A percentile compares a stretch with the other conserved stretches of the same genome.
Evolutionary conservation across 2,888 invertebrate genomes (phyloP).

Genomic region (Magallana nippona): DNA sequence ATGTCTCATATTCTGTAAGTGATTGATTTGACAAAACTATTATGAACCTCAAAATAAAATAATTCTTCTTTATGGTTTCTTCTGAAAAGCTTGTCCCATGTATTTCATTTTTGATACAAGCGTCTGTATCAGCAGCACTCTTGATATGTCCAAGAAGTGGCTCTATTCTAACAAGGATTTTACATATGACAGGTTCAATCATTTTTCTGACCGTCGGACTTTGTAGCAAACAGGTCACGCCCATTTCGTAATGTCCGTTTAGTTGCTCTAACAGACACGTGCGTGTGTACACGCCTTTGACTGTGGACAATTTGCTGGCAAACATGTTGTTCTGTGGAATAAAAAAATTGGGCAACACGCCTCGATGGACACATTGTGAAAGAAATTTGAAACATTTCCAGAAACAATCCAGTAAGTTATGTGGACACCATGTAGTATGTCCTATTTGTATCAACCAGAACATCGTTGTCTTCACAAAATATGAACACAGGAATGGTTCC

Average conservation of each 20-base stretch:
- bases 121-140: not conserved
- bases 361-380: not conserved
- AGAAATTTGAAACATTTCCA: not conserved
- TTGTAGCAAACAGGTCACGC: not conserved
- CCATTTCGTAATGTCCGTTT: not conserved
- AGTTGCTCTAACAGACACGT: not conserved
- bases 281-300: not conserved
- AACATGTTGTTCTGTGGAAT: slow-evolving; percentile 27
- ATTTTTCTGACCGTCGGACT: not conserved
- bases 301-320: not conserved
- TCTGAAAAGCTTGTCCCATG: not conserved
- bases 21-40: not conserved
- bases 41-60: not conserved
- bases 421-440: not conserved
- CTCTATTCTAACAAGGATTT: no score
- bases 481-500: slow-evolving; percentile 18
- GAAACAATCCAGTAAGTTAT: not conserved
- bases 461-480: not conserved
- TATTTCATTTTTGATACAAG: not conserved
- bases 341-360: slow-evolving; percentile 4
- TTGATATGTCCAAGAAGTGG: no score
- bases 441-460: not conserved
- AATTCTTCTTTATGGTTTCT: not conserved
- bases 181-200: no score
- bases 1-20: not conserved